Evolutionary conservation across 2,113 vertebrate species (phyloP).

Genomic region (Zosterops borbonicus): DNA sequence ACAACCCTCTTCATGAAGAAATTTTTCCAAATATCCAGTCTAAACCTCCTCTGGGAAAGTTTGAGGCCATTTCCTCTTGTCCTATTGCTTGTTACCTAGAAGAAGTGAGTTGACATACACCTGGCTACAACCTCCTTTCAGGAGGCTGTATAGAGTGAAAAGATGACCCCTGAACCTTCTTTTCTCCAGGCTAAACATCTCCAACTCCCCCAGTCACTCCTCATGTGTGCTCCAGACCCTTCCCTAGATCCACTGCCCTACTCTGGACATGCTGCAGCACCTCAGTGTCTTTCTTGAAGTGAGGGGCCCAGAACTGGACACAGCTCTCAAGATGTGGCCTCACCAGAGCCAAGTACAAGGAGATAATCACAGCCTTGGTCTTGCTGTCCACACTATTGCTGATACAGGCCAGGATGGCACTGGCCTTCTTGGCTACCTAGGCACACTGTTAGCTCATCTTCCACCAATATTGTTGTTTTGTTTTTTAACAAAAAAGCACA

Average conservation of each 20-base stretch:
- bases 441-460: not conserved
- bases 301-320: not conserved
- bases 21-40: not conserved
- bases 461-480: not conserved
- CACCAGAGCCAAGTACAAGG: not conserved
- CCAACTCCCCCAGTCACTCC: not conserved
- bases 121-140: not conserved
- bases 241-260: not conserved
- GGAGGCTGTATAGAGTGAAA: not conserved
- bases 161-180: not conserved
- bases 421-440: not conserved
- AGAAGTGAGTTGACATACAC: not conserved
- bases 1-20: not conserved
- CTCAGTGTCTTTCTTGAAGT: not conserved
- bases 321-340: rapidly evolving
- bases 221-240: not conserved
- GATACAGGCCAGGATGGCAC: not conserved
- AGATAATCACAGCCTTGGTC: not conserved
- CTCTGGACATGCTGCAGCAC: not conserved
- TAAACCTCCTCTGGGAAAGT: not conserved
- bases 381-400: not conserved
- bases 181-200: not conserved
- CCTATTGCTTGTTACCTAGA: not conserved
- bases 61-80: not conserved
- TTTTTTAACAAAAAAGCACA: not conserved